phyloP scores from a whole-genome alignment of 2,113 vertebrate species.

The Coregonus clupeaformis region DNA sequence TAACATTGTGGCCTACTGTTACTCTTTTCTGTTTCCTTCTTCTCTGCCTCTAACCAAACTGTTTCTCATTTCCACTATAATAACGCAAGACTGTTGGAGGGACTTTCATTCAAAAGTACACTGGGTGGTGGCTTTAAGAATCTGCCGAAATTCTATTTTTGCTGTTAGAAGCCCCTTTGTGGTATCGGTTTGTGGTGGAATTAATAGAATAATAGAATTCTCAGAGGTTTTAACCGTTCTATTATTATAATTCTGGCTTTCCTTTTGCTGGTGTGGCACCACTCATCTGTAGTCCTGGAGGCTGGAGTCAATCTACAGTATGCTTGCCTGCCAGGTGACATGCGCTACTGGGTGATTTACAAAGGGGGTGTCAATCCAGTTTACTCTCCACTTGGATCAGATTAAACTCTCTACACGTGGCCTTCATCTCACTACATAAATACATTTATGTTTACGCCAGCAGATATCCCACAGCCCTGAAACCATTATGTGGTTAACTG shows the following conservation, averaged over 20 bases:
- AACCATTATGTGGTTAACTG: not conserved
- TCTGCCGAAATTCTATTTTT: too few species aligned
- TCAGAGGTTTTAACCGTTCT: too few species aligned
- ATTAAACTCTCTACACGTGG: slow-evolving; percentile 21
- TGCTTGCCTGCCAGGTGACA: slow-evolving; percentile 18
- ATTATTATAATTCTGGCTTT: not conserved
- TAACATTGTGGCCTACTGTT: not conserved
- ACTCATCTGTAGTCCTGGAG: not conserved
- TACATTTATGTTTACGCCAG: slow-evolving; percentile 13
- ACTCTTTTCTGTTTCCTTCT: not conserved
- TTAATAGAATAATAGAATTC: too few species aligned
- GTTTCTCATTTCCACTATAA: not conserved
- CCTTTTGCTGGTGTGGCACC: not conserved
- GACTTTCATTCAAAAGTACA: too few species aligned
- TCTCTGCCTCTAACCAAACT: not conserved
- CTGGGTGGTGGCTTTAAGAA: not conserved
- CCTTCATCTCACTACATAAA: not conserved
- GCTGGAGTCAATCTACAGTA: not conserved
- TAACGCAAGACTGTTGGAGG: not conserved
- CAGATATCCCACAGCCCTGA: not conserved
- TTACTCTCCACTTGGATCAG: slow-evolving; percentile 9
- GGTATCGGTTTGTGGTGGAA: not conserved
- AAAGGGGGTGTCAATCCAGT: slow-evolving; percentile 2
- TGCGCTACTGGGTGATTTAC: slow-evolving; percentile 3
- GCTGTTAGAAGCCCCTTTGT: not conserved